Percentiles rank a stretch among this genome's conserved stretches.
Evolutionary conservation across 1,140 invertebrate species (phyloP).

Genomic region (Heliothis virescens): DNA sequence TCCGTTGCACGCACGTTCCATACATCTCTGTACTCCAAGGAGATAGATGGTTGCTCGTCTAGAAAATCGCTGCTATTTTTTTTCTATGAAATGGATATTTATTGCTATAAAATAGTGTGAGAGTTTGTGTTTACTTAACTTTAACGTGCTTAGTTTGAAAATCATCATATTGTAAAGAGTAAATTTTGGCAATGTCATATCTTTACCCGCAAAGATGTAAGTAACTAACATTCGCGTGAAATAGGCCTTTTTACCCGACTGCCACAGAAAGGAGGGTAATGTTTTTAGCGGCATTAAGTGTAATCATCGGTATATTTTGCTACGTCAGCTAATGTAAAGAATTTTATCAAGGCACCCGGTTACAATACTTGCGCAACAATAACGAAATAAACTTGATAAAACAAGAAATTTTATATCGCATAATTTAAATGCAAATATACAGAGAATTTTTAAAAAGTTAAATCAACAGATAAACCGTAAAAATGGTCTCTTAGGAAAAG

Average conservation of each 20-base stretch:
- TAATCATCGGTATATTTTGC: neutral
- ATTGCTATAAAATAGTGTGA: too few species aligned
- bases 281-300: too few species aligned
- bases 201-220: too few species aligned
- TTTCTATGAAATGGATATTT: neutral
- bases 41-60: neutral
- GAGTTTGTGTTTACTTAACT: too few species aligned
- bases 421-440: neutral
- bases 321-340: neutral
- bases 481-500: slow-evolving; percentile 17
- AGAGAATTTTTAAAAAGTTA: neutral
- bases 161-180: too few species aligned
- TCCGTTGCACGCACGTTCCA: slow-evolving; percentile 11
- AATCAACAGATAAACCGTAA: slow-evolving; percentile 14
- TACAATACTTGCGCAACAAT: slow-evolving; percentile 27
- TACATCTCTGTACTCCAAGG: neutral
- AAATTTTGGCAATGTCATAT: too few species aligned
- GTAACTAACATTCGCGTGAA: too few species aligned
- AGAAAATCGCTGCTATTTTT: neutral
- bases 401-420: slow-evolving; percentile 2
- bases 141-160: too few species aligned
- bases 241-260: too few species aligned
- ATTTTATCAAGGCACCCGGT: neutral
- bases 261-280: too few species aligned
- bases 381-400: slow-evolving; percentile 12